phyloP scores from a whole-genome alignment of 1,140 invertebrate species.

The Pseudachorutes palmiensis region DNA sequence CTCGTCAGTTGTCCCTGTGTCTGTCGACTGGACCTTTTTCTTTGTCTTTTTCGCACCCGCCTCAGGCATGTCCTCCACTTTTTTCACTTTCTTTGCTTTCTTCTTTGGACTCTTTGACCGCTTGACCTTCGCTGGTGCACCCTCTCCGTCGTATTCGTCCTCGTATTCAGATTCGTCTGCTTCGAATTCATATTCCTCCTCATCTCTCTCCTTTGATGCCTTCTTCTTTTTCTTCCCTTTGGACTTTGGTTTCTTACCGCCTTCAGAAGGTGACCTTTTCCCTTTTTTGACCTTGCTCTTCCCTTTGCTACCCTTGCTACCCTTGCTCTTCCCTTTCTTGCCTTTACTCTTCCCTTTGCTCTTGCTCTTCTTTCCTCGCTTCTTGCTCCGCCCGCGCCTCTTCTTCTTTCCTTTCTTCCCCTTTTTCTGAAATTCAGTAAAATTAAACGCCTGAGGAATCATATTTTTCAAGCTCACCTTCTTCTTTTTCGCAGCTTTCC shows the following conservation, averaged over 20 bases:
- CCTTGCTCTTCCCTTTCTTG: background rate
- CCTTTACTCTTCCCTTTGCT: slow-evolving; percentile 3
- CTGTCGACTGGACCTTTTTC: background rate
- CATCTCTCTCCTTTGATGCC: background rate
- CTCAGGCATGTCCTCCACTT: background rate
- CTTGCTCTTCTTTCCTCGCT: background rate
- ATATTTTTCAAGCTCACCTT: slow-evolving; percentile 3
- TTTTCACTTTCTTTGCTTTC: background rate
- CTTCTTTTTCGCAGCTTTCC: background rate
- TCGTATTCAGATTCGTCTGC: background rate
- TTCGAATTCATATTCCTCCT: background rate
- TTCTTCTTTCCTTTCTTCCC: slow-evolving; percentile 14
- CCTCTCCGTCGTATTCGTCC: background rate
- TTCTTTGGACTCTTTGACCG: background rate
- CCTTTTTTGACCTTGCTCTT: background rate
- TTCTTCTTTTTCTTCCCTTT: slow-evolving; percentile 1
- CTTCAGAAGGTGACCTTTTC: background rate
- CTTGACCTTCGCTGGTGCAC: background rate
- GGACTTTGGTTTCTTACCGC: background rate
- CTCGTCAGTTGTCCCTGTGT: background rate
- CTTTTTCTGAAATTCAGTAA: background rate
- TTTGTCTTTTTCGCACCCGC: background rate
- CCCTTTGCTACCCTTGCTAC: background rate
- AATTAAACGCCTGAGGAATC: background rate
- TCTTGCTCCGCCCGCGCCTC: background rate